Percentiles rank a stretch among this genome's conserved stretches.
Conservation (phyloP, 2,113 vertebrate genomes). For the Anarrhichthys ocellatus region DNA sequence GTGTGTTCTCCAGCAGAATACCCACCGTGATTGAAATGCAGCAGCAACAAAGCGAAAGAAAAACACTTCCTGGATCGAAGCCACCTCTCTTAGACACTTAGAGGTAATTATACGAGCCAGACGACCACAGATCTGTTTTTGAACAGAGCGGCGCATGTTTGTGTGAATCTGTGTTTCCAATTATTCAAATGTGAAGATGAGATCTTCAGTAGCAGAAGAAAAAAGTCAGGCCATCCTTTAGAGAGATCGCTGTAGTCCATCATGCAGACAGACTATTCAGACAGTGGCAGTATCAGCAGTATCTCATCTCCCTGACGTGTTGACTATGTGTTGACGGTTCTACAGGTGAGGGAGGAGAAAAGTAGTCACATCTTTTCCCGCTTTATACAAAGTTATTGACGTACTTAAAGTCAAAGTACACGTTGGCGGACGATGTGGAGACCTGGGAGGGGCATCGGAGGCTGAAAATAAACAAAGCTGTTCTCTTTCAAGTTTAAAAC, state of each 20-base stretch:
- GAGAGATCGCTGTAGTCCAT: background rate
- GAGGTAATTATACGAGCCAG: constrained; percentile 56
- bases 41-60: constrained; percentile 53
- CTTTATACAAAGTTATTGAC: too few relatives aligned
- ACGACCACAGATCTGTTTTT: constrained; percentile 50
- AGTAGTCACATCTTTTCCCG: background rate
- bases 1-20: constrained; percentile 37
- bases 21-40: background rate
- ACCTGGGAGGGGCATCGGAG: too few relatives aligned
- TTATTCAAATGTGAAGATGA: constrained; percentile 27
- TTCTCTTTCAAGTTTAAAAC: too few relatives aligned
- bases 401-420: too few relatives aligned
- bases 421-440: too few relatives aligned
- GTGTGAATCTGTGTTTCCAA: constrained; percentile 39
- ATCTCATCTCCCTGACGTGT: constrained; percentile 17
- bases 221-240: constrained; percentile 3
- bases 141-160: constrained; percentile 27
- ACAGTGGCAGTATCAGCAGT: constrained; percentile 2
- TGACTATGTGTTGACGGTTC: constrained; percentile 7
- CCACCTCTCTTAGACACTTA: constrained; percentile 4
- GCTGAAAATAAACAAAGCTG: too few relatives aligned
- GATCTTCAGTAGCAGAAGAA: constrained; percentile 21
- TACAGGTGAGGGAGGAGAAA: background rate
- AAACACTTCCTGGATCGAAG: constrained; percentile 47
- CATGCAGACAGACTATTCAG: constrained; percentile 13